Conservation (phyloP, 1,140 invertebrate species). For the Calliopsis andreniformis region DNA sequence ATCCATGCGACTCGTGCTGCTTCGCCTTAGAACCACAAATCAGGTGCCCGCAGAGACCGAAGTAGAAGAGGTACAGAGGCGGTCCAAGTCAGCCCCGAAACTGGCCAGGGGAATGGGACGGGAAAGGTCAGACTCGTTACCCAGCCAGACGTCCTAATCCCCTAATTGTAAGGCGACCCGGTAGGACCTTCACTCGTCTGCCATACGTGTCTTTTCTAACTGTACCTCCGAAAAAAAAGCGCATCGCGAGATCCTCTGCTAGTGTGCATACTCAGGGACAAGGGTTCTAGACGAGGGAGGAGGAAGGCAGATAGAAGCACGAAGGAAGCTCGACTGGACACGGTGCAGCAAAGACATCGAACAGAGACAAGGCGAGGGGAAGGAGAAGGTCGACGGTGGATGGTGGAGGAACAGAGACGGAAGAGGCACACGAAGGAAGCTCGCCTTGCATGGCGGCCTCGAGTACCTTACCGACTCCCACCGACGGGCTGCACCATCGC, state of each 20-base stretch:
- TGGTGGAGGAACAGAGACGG: constrained; percentile 35
- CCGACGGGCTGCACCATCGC: constrained; percentile 71
- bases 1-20: too few species aligned
- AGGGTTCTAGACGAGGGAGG: not conserved
- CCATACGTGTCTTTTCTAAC: not conserved
- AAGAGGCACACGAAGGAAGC: constrained; percentile 63
- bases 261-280: too few species aligned
- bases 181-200: not conserved
- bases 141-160: constrained; percentile 33
- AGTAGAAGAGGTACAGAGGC: not conserved
- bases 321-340: constrained; percentile 28
- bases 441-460: constrained; percentile 75
- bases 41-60: not conserved
- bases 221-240: not conserved
- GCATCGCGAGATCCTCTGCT: too few species aligned
- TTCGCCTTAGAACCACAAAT: too few species aligned
- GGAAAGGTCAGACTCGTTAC: constrained; percentile 33
- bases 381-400: not conserved
- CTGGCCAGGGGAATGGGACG: constrained; percentile 5
- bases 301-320: constrained; percentile 5
- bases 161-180: constrained; percentile 27
- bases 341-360: constrained; percentile 8
- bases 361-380: constrained; percentile 16
- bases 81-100: not conserved
- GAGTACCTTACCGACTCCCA: constrained; percentile 69